Percentiles rank a stretch among this genome's conserved stretches.
Evolutionary conservation across 2,888 invertebrate species (phyloP).

Genomic region (Eupeodes luniger): DNA sequence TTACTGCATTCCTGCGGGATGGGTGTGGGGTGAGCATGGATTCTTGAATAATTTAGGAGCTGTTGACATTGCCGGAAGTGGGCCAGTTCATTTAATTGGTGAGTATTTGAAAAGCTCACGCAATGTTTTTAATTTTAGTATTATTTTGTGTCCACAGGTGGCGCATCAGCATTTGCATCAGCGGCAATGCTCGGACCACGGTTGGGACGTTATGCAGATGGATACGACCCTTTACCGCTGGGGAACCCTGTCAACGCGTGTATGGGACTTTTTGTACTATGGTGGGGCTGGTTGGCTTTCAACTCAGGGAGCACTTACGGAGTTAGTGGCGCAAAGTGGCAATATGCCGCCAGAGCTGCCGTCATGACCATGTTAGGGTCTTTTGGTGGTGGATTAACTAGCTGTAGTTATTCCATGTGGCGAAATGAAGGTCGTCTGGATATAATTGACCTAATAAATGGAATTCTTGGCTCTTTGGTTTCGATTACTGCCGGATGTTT

Average conservation of each 20-base stretch:
- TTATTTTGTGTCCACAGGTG: constrained; percentile 84
- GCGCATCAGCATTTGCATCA: constrained; percentile 92
- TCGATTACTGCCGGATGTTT: constrained; percentile 95
- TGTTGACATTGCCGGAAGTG: constrained; percentile 96
- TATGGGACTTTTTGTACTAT: constrained; percentile 95
- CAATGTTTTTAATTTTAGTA: not conserved
- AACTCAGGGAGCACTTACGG: constrained; percentile 96
- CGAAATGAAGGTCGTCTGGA: constrained; percentile 90
- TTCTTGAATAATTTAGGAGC: constrained; percentile 93
- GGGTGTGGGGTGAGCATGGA: constrained; percentile 96
- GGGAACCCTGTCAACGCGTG: constrained; percentile 96
- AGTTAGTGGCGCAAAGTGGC: constrained; percentile 92
- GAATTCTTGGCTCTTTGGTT: constrained; percentile 94
- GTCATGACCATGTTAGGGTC: constrained; percentile 96
- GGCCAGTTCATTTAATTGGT: constrained; percentile 95
- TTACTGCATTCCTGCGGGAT: constrained; percentile 96
- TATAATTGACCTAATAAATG: constrained; percentile 94
- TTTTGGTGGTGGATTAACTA: constrained; percentile 92
- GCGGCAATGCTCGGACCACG: constrained; percentile 96
- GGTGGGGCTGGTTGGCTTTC: constrained; percentile 99
- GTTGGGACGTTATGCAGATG: constrained; percentile 92
- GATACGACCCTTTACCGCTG: constrained; percentile 90
- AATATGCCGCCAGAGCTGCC: constrained; percentile 94
- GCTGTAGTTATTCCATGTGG: constrained; percentile 87
- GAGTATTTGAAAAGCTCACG: constrained; percentile 12